Percentiles rank a stretch among this genome's conserved stretches.
These are phyloP conservation scores for Enteromius afrohamiltoni DNA, from an alignment of 2,797 vertebrate species.

Conservation along the genomic window DNA sequence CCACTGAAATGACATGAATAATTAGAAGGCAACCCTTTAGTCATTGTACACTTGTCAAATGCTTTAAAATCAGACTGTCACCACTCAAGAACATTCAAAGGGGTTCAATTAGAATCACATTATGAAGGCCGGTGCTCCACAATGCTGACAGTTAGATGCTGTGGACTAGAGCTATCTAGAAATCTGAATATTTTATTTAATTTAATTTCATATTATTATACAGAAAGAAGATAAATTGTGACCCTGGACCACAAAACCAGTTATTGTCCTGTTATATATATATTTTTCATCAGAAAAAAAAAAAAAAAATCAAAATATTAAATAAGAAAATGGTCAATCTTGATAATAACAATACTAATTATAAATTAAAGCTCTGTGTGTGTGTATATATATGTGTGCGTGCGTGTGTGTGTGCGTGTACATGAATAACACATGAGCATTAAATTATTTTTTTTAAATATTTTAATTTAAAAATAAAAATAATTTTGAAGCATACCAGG, in stretches of 20 bases:
- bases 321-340: too few species aligned
- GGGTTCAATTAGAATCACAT: slow-evolving; percentile 40
- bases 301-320: too few species aligned
- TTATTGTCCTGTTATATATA: too few species aligned
- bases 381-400: too few species aligned
- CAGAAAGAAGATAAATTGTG: not conserved
- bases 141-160: not conserved
- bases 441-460: too few species aligned
- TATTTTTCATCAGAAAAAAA: too few species aligned
- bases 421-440: too few species aligned
- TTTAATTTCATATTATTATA: not conserved
- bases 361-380: too few species aligned
- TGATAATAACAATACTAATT: too few species aligned
- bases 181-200: not conserved
- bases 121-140: slow-evolving; percentile 5
- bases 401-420: too few species aligned
- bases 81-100: slow-evolving; percentile 29
- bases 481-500: not conserved
- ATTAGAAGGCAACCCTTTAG: slow-evolving; percentile 67
- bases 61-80: slow-evolving; percentile 48
- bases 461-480: not conserved
- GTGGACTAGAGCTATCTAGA: not conserved
- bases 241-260: too few species aligned
- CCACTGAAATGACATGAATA: slow-evolving; percentile 77
- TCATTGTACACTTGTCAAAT: slow-evolving; percentile 46